Conservation (phyloP, 1,140 invertebrate genomes). For the Periplaneta americana region DNA sequence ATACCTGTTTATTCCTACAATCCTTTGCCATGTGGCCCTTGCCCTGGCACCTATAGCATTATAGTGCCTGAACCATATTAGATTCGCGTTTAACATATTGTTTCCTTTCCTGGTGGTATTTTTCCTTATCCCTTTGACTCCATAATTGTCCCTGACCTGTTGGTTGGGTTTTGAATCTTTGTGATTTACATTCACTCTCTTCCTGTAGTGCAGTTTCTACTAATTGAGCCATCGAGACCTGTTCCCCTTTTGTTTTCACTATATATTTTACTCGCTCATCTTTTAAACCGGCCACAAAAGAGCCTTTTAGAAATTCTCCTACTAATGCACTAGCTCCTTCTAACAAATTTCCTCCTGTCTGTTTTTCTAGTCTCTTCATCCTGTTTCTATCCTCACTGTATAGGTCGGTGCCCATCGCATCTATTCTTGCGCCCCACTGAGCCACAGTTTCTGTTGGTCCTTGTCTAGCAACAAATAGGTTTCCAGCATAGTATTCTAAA, state of each 20-base stretch:
- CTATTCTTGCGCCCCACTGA: no score
- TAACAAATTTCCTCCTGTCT: no score
- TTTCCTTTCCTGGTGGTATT: neutral
- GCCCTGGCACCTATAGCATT: neutral
- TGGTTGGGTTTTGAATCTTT: neutral
- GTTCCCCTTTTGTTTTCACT: no score
- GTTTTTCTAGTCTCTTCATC: no score
- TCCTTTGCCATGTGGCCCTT: neutral
- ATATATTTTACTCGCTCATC: neutral
- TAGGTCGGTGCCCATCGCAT: no score
- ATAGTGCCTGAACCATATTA: neutral
- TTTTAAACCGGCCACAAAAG: neutral
- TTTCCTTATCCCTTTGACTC: neutral
- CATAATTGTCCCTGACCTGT: neutral
- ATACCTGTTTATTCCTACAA: neutral
- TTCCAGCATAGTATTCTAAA: no score
- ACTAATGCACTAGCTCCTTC: neutral
- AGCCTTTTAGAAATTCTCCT: neutral
- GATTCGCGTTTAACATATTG: neutral
- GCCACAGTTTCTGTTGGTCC: no score
- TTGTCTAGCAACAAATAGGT: no score
- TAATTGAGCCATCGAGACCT: neutral
- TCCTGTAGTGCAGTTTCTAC: neutral
- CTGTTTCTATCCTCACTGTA: no score
- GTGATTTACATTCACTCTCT: neutral